Evolutionary conservation across 2,113 vertebrate species (phyloP).

Genomic region (Lamprologus speciosus): DNA sequence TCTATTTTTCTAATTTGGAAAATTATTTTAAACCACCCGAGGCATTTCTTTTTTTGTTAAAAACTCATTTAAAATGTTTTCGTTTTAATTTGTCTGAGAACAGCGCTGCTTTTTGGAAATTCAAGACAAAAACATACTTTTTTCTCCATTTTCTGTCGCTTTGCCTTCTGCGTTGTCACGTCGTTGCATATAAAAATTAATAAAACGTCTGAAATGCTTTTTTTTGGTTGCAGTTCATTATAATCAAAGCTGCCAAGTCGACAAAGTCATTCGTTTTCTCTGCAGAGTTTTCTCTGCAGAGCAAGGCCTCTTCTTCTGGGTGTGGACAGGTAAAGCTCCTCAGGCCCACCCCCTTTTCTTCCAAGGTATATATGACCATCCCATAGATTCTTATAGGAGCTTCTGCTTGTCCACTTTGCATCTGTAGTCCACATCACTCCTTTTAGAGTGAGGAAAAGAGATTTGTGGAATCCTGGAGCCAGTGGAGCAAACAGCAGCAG

Average conservation of each 20-base stretch:
- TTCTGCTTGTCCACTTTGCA: slow-evolving; percentile 75
- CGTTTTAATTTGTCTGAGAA: background rate
- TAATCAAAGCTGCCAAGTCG: background rate
- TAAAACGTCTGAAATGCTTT: background rate
- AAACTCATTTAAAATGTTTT: background rate
- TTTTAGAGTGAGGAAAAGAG: slow-evolving; percentile 76
- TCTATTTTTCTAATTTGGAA: background rate
- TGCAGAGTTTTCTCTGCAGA: slow-evolving; percentile 69
- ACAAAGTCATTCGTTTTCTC: background rate
- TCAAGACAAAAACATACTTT: background rate
- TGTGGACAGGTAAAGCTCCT: slow-evolving; percentile 88
- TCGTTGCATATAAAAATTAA: background rate
- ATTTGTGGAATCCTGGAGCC: slow-evolving; percentile 94
- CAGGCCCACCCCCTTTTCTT: slow-evolving; percentile 78
- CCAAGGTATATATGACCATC: slow-evolving; percentile 87
- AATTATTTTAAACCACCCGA: background rate
- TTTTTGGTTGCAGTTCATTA: background rate
- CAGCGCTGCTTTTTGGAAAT: background rate
- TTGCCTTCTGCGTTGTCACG: background rate
- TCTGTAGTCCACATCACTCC: slow-evolving; percentile 63
- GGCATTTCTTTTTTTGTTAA: background rate
- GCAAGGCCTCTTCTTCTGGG: slow-evolving; percentile 62
- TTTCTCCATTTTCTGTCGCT: background rate
- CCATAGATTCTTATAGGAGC: slow-evolving; percentile 83
- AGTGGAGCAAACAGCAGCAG: slow-evolving; percentile 91